Base-by-base conservation (phyloP, 2,113 vertebrate genomes). In the Tupaia tana region DNA sequence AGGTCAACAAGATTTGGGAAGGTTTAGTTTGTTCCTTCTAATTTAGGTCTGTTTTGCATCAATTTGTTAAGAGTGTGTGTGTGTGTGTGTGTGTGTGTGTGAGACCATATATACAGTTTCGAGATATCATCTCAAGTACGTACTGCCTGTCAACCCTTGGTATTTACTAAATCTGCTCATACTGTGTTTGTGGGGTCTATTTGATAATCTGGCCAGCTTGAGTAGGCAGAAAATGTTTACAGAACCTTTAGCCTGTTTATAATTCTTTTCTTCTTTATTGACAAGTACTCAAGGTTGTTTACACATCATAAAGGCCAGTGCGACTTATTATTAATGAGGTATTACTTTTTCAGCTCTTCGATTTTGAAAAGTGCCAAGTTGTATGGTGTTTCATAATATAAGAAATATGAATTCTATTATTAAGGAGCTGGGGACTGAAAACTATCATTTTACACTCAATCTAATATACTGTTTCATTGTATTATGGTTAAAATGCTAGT, bases 291-390 rank as follows among this genome's bases (percentile, higher is more conserved):
- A 71, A 77, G 27, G 95, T 91, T 71, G 7, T 89, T 93, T 91
- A 91, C 7, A 43, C 8, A 91, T n/a, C 8, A 64, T 81, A 86
- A 86, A 91, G 18, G 15, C 18, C 15, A 75, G n/a, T 79, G 25
- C 75, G 66, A 75, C 66, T 90, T 78, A 91, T 93, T 91, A 82
- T 79, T 86, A 83, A 70, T 71, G 59, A 96, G n/a, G 4, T 9
- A 75, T 87, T 94, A 83, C 52, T 24, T 63, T 70, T 22, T 82
- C 43, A 96, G 15, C 3, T 74, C 19, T 70, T 95, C 31, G 63
- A 7, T 89, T 86, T 83, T 94, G 85, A 86, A 90, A 97, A 93
- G 56, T 71, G 58, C 16, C 5, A 94, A 75, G 25, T 71, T 29
- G 80, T 80, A 52, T 13, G 9, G 1, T 87, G 31, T 77, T 95